Base-by-base conservation (phyloP, 2,888 invertebrate genomes). In the Drosophila bunnanda region DNA sequence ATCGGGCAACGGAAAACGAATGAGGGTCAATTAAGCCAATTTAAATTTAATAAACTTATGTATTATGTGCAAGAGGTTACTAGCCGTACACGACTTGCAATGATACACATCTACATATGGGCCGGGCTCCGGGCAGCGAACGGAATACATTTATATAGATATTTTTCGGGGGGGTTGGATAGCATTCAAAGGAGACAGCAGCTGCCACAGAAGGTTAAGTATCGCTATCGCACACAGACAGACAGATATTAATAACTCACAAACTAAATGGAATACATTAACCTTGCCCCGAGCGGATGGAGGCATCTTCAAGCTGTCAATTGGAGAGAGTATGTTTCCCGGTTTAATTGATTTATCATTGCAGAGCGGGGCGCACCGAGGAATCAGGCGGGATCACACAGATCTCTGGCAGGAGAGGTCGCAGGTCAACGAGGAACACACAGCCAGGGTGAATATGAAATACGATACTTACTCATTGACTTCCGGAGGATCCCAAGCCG, bases 21-120 rank as follows among this genome's bases (percentile, higher is more conserved):
- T 90, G 91, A 90, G 91, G 92, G 92, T 92, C 92, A 92, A 92
- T 92, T 92, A 92, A 92, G 92, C 89, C 92, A 92, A 92, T 92
- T 92, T 92, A 91, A 92, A 92, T 92, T 92, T 91, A 92, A 92
- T 92, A 92, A 92, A 92, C 89, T 91, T 91, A 92, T 84, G 83
- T 84, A 84, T 92, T 91, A 91, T 92, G 90, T 90, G 90, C 91
- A 91, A 90, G 83, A 84, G 83, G 88, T 84, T 85, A 88, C 89
- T 76, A 85, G 82, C 89, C 80, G 84, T 41, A 83, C 65, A 79
- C 67, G 82, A 79, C 87, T 72, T 83, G 81, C 67, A 82, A 82
- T 80, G 78, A 82, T 75, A 86, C 57, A 76, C 57, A 74, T 56
- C 60, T 36, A 50, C 46, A 60, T 53, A 43, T 32, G 34, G 30